Base-by-base conservation (phyloP, 1,140 invertebrate genomes). In the Nixonia krombeini region DNA sequence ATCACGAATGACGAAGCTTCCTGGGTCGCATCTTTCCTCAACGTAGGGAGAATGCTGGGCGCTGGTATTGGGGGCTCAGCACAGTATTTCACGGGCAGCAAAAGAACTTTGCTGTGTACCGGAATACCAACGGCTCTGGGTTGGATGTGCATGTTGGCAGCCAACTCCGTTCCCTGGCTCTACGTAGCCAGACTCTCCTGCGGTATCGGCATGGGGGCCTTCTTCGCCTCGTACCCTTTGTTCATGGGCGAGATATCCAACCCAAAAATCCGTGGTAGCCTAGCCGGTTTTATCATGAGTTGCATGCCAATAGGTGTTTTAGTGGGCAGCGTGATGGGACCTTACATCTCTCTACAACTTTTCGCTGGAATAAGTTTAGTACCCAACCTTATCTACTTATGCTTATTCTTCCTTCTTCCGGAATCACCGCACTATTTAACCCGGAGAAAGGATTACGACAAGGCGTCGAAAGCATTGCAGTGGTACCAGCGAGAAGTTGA, bases 341-440 rank as follows among this genome's bases (percentile, higher is more conserved):
- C 88, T 0, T 88, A 87, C 45, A 29, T 89, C 0, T 87, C 87
- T 10, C 88, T 88, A 41, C 81, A 87, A 15, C 82, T 87, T 0
- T 86, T 89, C 9, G 87, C 89, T 0, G 82, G 85, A 10, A 86
- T 90, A 38, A 88, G 88, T 61, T 83, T 90, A 16, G 71, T 85
- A 0, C 92, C 93, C 0, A 92, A 94, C 75, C 89, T 93, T 67
- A 90, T 25, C 90, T 93, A 0, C 88, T 92, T 73, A 91, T 88
- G 74, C 80, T 87, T 56, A 70, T 92, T 4, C 86, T 81, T 86
- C 23, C 88, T 88, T 49, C 85, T 94, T 75, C 93, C 93, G 0
- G 93, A 95, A 78, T 92, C 93, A 5, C 93, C 94, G 0, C 88
- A 93, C 68, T 91, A 90, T 74, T 84, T 89, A 85, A 6, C 82